A percentile compares a stretch with the other conserved stretches of the same genome.
phyloP scores from a whole-genome alignment of 2,797 vertebrate species.

The Staurois parvus region DNA sequence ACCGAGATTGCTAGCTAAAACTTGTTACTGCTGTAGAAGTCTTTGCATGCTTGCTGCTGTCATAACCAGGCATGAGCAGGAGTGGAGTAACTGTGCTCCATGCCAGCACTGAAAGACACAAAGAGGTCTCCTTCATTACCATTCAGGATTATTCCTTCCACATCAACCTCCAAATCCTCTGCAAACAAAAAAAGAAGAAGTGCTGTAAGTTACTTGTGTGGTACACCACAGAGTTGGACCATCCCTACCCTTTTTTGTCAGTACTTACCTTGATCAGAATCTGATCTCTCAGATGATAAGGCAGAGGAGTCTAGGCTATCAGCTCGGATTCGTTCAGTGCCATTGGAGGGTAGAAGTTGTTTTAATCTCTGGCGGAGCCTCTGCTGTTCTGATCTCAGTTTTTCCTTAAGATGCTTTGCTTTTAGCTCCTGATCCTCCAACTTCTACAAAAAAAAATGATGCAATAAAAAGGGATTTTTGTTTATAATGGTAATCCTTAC shows the following conservation, averaged over 20 bases:
- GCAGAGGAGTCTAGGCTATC: conserved; percentile 87
- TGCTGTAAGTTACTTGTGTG: neutral
- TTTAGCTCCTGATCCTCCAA: conserved; percentile 89
- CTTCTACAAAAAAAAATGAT: conserved; percentile 75
- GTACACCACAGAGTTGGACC: neutral
- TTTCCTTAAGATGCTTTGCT: conserved; percentile 83
- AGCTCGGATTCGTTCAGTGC: conserved; percentile 80
- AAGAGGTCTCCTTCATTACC: conserved; percentile 81
- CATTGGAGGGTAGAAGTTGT: conserved; percentile 74
- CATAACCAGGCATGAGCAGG: conserved; percentile 80
- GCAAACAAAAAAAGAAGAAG: conserved; percentile 56
- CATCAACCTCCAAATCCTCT: conserved; percentile 92
- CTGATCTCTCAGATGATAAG: conserved; percentile 88
- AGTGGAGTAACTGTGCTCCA: conserved; percentile 93
- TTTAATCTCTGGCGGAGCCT: conserved; percentile 84
- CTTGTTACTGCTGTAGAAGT: conserved; percentile 1
- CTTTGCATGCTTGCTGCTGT: conserved; percentile 60
- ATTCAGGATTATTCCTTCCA: conserved; percentile 84
- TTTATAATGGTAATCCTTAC: no score
- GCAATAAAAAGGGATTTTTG: neutral
- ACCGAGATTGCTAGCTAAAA: conserved; percentile 10
- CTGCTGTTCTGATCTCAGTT: conserved; percentile 83
- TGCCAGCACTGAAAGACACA: conserved; percentile 72
- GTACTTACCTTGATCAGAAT: conserved; percentile 87
- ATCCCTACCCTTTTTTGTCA: neutral